Evolutionary conservation across 2,888 invertebrate genomes (phyloP), one percentile per base, ranked within the genome.

Genomic region (Amaurobius ferox): DNA sequence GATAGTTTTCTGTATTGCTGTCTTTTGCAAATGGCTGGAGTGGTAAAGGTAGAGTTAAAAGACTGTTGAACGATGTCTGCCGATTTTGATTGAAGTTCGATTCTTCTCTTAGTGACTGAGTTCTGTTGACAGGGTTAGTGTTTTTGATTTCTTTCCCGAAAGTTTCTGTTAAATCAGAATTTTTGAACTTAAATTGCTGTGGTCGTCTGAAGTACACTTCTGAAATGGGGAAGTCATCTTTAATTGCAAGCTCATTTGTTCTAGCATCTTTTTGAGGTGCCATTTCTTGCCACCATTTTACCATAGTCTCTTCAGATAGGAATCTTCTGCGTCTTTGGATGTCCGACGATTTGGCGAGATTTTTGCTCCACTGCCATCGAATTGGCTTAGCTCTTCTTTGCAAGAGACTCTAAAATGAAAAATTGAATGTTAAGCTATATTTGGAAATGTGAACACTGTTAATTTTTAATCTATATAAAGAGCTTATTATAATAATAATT

Each of bases 221-320:
- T 30, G 61, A 61, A 0, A 9, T 28, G 6, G 44, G 30, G 11
- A 61, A 35, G 16, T n/a, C 35, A n/a, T 19, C 62, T 26, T 19
- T 30, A 16, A n/a, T 48, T 5, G 55, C 13, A 3, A 26, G 7
- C 13, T 9, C 7, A 55, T 35, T 32, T 2, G 30, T 32, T n/a
- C 7, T 35, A 0, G 13, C 23, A 7, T 61, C 68, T 19, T 78
- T 62, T 19, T 40, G 66, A 9, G 48, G 26, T 1, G 32, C 9
- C 74, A 80, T 80, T 7, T 66, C 29, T 13, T 70, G 68, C 81
- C 81, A 81, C 81, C 81, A 81, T 9, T 68, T 29, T 23, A 62
- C 64, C 2, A 68, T 39, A 11, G 30, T 16, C 16, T 67, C 68
- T 6, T 68, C 74, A 0, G 40, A 2, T 26, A 74, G 28, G 30